Conservation (phyloP, 2,888 invertebrate genomes). For the Drosophila longiperda region DNA sequence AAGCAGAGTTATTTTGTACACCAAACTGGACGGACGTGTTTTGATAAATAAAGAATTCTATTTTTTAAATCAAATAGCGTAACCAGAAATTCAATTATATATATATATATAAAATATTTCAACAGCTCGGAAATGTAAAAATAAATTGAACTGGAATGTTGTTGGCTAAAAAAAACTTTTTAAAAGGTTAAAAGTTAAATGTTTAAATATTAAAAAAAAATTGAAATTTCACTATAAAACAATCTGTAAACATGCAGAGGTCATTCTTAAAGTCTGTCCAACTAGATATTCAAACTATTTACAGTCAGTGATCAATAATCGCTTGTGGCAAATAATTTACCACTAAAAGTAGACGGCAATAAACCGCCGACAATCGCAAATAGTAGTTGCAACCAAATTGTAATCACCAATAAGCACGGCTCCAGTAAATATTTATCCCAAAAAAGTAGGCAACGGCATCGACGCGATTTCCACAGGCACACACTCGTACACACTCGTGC, state of each 20-base stretch:
- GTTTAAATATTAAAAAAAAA: background rate
- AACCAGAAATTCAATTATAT: no score
- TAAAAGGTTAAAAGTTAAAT: conserved; percentile 1
- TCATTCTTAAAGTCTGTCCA: background rate
- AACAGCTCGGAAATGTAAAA: conserved; percentile 13
- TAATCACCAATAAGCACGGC: conserved; percentile 51
- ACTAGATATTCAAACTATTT: conserved; percentile 10
- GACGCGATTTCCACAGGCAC: background rate
- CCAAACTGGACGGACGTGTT: no score
- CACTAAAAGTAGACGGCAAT: conserved; percentile 19
- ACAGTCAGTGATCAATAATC: conserved; percentile 10
- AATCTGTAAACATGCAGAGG: background rate
- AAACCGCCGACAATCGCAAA: conserved; percentile 24
- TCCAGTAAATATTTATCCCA: conserved; percentile 18
- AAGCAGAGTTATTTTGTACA: no score
- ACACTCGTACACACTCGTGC: background rate
- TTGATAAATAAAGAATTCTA: no score
- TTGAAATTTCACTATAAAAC: no score
- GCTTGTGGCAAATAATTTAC: conserved; percentile 13
- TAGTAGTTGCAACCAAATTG: conserved; percentile 20
- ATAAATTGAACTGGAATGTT: conserved; percentile 29
- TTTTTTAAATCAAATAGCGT: no score
- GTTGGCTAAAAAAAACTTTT: conserved; percentile 11
- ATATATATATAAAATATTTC: background rate
- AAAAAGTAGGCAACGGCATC: conserved; percentile 7